Evolutionary conservation across 2,113 vertebrate species (phyloP).

Genomic region (Vidua macroura): DNA sequence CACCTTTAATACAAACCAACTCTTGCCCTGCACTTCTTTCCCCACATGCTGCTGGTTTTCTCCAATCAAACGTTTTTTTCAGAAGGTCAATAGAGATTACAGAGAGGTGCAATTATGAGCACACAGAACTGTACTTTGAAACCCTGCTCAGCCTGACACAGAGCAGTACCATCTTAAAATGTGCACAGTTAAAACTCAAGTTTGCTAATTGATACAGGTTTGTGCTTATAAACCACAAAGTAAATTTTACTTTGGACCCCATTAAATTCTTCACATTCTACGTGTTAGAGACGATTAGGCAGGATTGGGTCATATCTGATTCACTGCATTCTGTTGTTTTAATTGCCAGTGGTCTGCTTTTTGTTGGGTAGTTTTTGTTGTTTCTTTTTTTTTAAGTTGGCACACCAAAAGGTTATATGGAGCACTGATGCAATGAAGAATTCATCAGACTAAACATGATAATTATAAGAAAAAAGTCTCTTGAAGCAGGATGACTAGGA

Average conservation of each 20-base stretch:
- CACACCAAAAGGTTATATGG: neutral
- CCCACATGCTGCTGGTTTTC: neutral
- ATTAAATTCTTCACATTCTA: neutral
- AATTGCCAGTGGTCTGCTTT: neutral
- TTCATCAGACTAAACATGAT: neutral
- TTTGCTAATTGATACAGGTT: slow-evolving; percentile 6
- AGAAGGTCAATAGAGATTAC: slow-evolving; percentile 50
- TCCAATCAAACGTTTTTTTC: slow-evolving; percentile 3
- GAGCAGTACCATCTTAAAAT: slow-evolving; percentile 12
- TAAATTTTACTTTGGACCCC: slow-evolving; percentile 27
- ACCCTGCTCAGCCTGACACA: slow-evolving; percentile 34
- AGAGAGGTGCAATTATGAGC: slow-evolving; percentile 17
- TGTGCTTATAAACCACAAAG: neutral
- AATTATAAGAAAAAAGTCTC: neutral
- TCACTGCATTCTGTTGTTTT: neutral
- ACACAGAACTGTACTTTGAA: slow-evolving; percentile 56
- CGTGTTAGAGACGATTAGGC: neutral
- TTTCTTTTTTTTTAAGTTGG: neutral
- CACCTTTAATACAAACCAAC: slow-evolving; percentile 23
- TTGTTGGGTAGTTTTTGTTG: neutral
- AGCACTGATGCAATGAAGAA: neutral
- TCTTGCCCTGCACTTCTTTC: neutral
- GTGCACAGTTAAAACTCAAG: neutral
- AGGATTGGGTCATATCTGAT: neutral
- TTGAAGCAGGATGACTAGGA: neutral